These are phyloP conservation scores for Bradypodion pumilum DNA, from an alignment of 2,797 vertebrate genomes.

Conservation along the genomic window DNA sequence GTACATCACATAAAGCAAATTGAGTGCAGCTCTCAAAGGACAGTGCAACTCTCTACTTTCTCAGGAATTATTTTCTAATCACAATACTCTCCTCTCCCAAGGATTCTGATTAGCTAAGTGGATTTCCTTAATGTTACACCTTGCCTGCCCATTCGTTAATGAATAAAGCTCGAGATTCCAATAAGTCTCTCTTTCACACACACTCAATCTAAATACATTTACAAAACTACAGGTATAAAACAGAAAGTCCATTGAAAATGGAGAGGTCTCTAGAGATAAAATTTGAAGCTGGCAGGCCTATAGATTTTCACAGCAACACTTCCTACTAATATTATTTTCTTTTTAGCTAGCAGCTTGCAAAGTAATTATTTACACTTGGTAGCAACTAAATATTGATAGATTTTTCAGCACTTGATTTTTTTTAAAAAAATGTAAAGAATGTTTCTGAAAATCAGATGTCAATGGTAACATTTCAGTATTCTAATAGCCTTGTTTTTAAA, in stretches of 20 bases:
- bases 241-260: conserved; percentile 56
- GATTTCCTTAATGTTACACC: conserved; percentile 57
- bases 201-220: conserved; percentile 44
- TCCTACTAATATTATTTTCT: background rate
- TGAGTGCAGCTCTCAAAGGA: conserved; percentile 25
- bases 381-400: background rate
- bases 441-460: background rate
- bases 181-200: conserved; percentile 46
- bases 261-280: conserved; percentile 38
- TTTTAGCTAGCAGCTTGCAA: conserved; percentile 2
- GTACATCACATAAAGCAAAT: conserved; percentile 46
- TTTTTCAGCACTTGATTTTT: background rate
- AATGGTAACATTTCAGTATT: background rate
- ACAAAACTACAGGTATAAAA: conserved; percentile 42
- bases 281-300: conserved; percentile 42
- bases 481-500: background rate
- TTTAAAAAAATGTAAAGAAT: background rate
- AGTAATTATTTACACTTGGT: background rate
- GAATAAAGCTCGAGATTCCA: conserved; percentile 44
- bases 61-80: conserved; percentile 50
- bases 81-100: conserved; percentile 54
- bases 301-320: conserved; percentile 27
- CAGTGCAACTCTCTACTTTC: conserved; percentile 16
- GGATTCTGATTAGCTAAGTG: conserved; percentile 44
- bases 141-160: conserved; percentile 46